Conservation (phyloP, 2,797 vertebrate species). For the Enoplosus armatus region DNA sequence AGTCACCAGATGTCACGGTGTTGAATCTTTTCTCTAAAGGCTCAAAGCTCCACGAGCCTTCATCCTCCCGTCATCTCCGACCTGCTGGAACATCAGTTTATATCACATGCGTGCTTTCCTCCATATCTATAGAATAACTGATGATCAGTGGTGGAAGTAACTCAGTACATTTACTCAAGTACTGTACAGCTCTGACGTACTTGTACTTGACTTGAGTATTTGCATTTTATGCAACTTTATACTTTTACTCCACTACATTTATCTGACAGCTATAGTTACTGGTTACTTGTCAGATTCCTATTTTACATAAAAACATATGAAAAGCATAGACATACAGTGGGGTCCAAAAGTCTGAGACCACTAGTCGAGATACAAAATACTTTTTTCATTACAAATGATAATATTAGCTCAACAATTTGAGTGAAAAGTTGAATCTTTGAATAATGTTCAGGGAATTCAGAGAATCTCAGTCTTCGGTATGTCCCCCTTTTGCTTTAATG, state of each 20-base stretch:
- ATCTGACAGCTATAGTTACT: too few species aligned
- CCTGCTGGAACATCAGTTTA: background rate
- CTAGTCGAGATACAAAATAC: background rate
- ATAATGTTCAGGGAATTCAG: background rate
- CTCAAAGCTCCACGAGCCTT: too few species aligned
- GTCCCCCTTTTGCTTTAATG: background rate
- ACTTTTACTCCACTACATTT: too few species aligned
- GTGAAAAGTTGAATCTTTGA: background rate
- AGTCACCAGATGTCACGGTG: too few species aligned
- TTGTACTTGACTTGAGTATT: too few species aligned
- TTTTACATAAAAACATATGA: too few species aligned
- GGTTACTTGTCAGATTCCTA: too few species aligned
- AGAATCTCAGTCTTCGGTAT: too few species aligned
- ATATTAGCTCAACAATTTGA: background rate
- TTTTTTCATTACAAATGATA: background rate
- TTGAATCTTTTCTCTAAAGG: too few species aligned
- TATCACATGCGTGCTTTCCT: background rate
- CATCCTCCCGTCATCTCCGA: background rate
- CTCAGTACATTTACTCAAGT: background rate
- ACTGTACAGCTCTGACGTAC: too few species aligned
- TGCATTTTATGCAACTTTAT: too few species aligned
- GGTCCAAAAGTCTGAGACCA: background rate
- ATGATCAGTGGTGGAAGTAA: background rate
- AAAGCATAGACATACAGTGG: too few species aligned
- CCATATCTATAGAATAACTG: background rate